These are phyloP conservation scores for Argyrosomus japonicus DNA, from an alignment of 2,113 vertebrate genomes.

Conservation along the genomic window DNA sequence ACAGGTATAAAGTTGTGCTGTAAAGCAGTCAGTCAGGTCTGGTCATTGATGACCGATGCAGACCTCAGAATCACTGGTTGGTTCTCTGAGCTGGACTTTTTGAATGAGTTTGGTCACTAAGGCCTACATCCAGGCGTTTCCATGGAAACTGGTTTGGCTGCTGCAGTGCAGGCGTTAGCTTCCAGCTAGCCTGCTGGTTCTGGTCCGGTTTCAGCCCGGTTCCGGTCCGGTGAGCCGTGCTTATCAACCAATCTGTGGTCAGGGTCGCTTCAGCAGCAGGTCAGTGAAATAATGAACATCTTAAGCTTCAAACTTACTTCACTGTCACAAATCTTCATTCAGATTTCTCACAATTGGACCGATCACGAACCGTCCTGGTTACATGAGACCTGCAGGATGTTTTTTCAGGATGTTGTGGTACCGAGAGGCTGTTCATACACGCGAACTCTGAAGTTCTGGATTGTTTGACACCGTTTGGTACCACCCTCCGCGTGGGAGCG, in stretches of 20 bases:
- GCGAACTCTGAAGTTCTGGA: not conserved
- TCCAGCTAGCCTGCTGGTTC: not conserved
- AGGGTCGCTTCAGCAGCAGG: no score
- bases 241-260: no score
- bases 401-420: not conserved
- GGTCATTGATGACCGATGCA: no score
- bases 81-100: not conserved
- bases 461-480: not conserved
- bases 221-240: not conserved
- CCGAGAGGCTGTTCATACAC: not conserved
- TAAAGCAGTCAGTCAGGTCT: no score
- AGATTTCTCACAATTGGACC: not conserved
- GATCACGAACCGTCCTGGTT: not conserved
- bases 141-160: conserved; percentile 34
- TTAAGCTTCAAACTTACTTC: not conserved
- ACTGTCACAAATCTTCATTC: not conserved
- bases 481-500: conserved; percentile 29
- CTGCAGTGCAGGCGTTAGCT: conserved; percentile 29
- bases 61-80: no score
- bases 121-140: conserved; percentile 11
- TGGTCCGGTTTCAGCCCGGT: not conserved
- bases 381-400: not conserved
- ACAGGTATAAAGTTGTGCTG: no score
- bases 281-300: no score
- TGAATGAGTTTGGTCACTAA: conserved; percentile 1